Evolutionary conservation across 2,797 vertebrate genomes (phyloP).

Genomic region (Hydrocynus forskahlii): DNA sequence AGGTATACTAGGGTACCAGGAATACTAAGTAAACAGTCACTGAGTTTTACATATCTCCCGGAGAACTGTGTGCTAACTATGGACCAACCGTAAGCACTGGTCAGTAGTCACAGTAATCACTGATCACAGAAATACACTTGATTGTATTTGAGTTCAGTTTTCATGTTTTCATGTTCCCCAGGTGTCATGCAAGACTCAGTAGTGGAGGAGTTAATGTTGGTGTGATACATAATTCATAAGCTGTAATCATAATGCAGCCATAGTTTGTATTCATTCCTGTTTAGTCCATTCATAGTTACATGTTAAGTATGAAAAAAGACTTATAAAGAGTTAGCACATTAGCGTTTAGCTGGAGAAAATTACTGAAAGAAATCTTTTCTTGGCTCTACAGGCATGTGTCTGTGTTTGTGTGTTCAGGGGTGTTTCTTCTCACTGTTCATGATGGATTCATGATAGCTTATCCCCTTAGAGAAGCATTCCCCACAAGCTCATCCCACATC

Average conservation of each 20-base stretch:
- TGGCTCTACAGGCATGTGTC: not conserved
- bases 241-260: too few relatives aligned
- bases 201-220: too few relatives aligned
- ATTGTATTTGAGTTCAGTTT: too few relatives aligned
- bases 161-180: too few relatives aligned
- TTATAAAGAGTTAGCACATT: not conserved
- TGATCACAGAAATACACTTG: too few relatives aligned
- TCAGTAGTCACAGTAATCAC: too few relatives aligned
- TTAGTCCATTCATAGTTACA: not conserved
- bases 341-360: not conserved
- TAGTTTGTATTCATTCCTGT: not conserved
- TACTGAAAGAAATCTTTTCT: not conserved
- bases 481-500: not conserved
- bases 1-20: not conserved
- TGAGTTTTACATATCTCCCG: not conserved
- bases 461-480: conserved; percentile 12
- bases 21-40: not conserved
- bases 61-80: not conserved
- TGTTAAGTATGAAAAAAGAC: not conserved
- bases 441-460: conserved; percentile 23
- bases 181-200: too few relatives aligned
- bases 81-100: too few relatives aligned
- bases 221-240: too few relatives aligned
- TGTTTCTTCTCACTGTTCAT: not conserved
- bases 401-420: not conserved